Base-by-base conservation (phyloP, 2,888 invertebrate genomes). In the Chironomus riparius region DNA sequence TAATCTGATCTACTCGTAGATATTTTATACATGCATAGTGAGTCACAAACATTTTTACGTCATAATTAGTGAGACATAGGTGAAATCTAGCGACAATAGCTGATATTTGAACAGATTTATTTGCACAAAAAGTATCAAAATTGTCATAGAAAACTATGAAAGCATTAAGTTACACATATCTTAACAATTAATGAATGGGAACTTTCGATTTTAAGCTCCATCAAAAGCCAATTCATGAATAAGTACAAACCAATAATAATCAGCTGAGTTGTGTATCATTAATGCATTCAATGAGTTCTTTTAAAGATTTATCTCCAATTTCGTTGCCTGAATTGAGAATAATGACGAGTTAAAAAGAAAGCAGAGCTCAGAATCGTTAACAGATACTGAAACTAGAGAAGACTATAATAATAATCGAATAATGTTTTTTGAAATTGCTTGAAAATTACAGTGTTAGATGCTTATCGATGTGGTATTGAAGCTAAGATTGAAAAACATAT, bases 131-230 rank as follows among this genome's bases (percentile, higher is more conserved):
- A 38, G 38, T 38, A 38, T 38, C 38, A 38, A 38, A 38, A 1
- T 21, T 65, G 65, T 65, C 65, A 22, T 65, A 65, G 22, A 65
- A 65, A 65, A 65, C 21, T 22, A 65, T n/a, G 65, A 65, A 65
- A 65, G 65, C 65, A 13, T 65, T 65, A 65, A 65, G 21, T 65
- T 65, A 13, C 65, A 21, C 21, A 56, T 50, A 38, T 38, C 38
- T 38, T 38, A 38, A 38, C 38, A 38, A 38, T 38, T 38, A 38
- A 38, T 56, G 56, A 56, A 56, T 18, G 15, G 7, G 18, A 56
- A 56, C 56, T 56, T 15, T 56, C 56, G 15, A 15, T 56, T 56
- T 56, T 18, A 56, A 18, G 7, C 15, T 50, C 10, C 15, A 56
- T 56, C 18, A 56, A 56, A 15, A 50, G 15, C 50, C 50, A 50